Conservation (phyloP, 2,113 vertebrate genomes). For the Ifrita kowaldi region DNA sequence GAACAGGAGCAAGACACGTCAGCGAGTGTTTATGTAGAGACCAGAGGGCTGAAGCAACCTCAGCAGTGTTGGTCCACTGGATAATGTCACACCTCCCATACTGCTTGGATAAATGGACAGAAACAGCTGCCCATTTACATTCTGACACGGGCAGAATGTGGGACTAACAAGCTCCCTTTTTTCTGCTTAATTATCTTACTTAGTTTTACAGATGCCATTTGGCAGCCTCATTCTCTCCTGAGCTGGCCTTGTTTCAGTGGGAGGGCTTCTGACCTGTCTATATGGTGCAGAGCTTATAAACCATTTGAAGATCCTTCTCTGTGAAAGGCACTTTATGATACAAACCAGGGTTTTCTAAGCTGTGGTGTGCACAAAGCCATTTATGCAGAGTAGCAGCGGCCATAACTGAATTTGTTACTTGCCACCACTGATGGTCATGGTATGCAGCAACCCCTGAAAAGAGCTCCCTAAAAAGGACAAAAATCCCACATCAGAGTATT, state of each 20-base stretch:
- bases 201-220: background rate
- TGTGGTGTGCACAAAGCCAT: background rate
- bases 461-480: background rate
- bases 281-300: background rate
- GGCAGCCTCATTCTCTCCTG: background rate
- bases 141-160: background rate
- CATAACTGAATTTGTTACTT: background rate
- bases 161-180: background rate
- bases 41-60: background rate
- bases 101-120: background rate
- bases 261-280: background rate
- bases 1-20: background rate
- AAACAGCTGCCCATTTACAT: background rate
- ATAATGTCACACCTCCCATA: background rate
- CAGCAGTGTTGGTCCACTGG: background rate
- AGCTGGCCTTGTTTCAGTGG: background rate
- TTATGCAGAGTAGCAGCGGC: background rate
- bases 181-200: background rate
- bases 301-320: background rate
- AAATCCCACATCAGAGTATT: background rate
- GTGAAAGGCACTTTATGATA: background rate
- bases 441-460: background rate
- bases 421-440: background rate
- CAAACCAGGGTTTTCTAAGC: background rate
- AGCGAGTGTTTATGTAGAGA: background rate